Evolutionary conservation across 2,888 invertebrate genomes (phyloP).

Genomic region (Lymantria dispar): DNA sequence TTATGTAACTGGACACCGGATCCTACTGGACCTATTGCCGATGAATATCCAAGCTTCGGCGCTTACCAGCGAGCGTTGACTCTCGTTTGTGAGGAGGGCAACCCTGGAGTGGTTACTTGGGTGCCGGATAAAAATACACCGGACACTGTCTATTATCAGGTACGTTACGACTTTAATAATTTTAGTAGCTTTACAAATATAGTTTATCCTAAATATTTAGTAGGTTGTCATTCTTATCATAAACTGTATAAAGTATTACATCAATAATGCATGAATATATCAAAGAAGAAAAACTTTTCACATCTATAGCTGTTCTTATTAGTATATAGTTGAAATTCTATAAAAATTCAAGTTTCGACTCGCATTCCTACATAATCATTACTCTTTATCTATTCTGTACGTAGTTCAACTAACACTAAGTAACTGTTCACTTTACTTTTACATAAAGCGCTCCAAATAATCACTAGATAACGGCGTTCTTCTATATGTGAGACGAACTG

Average conservation of each 20-base stretch:
- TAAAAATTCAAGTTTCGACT: too few relatives aligned
- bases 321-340: too few relatives aligned
- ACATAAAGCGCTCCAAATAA: background rate
- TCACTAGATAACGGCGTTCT: too few relatives aligned
- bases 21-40: slow-evolving; percentile 86
- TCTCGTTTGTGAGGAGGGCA: slow-evolving; percentile 91
- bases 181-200: background rate
- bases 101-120: slow-evolving; percentile 93
- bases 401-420: slow-evolving; percentile 8
- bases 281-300: too few relatives aligned
- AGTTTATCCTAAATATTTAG: background rate
- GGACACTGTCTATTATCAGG: slow-evolving; percentile 96
- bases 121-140: slow-evolving; percentile 93
- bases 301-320: background rate
- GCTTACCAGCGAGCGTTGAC: slow-evolving; percentile 93
- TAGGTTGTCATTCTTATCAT: background rate
- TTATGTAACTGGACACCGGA: slow-evolving; percentile 94
- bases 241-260: too few relatives aligned
- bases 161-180: slow-evolving; percentile 43
- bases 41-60: slow-evolving; percentile 93
- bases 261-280: too few relatives aligned
- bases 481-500: too few relatives aligned
- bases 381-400: slow-evolving; percentile 18
- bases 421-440: slow-evolving; percentile 18
- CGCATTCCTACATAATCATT: slow-evolving; percentile 8